Percentiles rank a stretch among this genome's conserved stretches.
Evolutionary conservation across 30 jellyfish, hydroid and myxozoan genomes (phyloP).

Genomic region (Aurelia coerulea): DNA sequence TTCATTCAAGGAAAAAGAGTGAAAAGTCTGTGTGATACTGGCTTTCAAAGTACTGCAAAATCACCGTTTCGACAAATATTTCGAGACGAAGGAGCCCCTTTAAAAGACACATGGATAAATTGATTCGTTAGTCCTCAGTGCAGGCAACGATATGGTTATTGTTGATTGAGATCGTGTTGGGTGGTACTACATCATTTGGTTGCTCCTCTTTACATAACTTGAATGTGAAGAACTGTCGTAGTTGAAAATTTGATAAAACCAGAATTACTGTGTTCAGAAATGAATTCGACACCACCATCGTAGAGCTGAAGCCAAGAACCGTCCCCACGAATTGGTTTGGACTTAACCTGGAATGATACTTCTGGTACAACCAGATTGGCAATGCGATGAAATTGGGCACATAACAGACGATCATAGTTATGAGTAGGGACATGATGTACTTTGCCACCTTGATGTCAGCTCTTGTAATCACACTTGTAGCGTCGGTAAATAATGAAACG

Average conservation of each 20-base stretch:
- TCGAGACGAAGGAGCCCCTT: no score
- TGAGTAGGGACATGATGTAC: not conserved
- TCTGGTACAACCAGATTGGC: slow-evolving; percentile 13
- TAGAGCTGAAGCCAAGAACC: not conserved
- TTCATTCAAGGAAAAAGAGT: no score
- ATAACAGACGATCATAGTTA: slow-evolving; percentile 5
- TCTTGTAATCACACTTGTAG: not conserved
- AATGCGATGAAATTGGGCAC: slow-evolving; percentile 5
- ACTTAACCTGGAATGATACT: not conserved
- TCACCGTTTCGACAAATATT: no score
- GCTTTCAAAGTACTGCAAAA: no score
- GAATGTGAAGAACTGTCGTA: no score
- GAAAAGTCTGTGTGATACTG: no score
- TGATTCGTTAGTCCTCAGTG: no score
- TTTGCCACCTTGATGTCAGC: not conserved
- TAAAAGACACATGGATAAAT: no score
- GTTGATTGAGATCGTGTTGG: no score
- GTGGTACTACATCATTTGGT: no score
- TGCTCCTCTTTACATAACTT: no score
- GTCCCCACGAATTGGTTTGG: not conserved
- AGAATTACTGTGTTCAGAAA: not conserved
- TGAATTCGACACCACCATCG: slow-evolving; percentile 5
- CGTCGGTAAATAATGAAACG: not conserved
- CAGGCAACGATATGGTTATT: no score
- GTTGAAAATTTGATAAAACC: not conserved